Evolutionary conservation across 2,797 vertebrate species (phyloP), one percentile per base, ranked within the genome.

Genomic region (Ctenochaetus hawaiiensis): DNA sequence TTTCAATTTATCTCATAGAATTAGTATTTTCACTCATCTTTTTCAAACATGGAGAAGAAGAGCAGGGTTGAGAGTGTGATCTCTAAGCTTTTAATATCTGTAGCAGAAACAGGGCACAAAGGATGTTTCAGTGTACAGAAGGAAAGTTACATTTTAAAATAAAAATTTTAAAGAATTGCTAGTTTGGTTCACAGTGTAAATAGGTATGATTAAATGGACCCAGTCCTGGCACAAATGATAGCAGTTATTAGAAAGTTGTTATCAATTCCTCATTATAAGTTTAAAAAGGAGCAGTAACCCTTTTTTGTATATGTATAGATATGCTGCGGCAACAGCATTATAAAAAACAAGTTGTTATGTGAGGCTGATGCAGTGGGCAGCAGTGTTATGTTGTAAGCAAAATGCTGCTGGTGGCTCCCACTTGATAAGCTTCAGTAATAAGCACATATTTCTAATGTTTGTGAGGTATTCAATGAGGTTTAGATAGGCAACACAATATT

Each of bases 1-100:
- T 61, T 64, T 76, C 41, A 39, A 73, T 84, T 73, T 45, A 51
- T 63, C 58, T 72, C 23, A 67, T 14, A 44, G 49, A 80, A 57
- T 72, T 51, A 73, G 67, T 76, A 67, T 12, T 41, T 48, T 53
- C 4, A 16, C 22, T 48, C 5, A 0, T 70, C 13, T 68, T 59
- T 65, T 68, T 43, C 18, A 59, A 56, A 78, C 12, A 75, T 47
- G 23, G 5, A 51, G 62, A 73, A 75, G 60, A 13, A 57, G 23
- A 72, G 13, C 18, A n/a, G 20, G 11, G 12, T 16, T 73, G 62
- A 61, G 47, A 53, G 13, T 22, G 23, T 63, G 41, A 77, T 77
- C 23, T 72, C 66, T 58, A 18, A 56, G 62, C 39, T 60, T 78
- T 67, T 59, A 66, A 54, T 49, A 54, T 73, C 39, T 23, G 44